Conservation (phyloP, 2,888 invertebrate genomes). For the Carpatolechia fugitivella region DNA sequence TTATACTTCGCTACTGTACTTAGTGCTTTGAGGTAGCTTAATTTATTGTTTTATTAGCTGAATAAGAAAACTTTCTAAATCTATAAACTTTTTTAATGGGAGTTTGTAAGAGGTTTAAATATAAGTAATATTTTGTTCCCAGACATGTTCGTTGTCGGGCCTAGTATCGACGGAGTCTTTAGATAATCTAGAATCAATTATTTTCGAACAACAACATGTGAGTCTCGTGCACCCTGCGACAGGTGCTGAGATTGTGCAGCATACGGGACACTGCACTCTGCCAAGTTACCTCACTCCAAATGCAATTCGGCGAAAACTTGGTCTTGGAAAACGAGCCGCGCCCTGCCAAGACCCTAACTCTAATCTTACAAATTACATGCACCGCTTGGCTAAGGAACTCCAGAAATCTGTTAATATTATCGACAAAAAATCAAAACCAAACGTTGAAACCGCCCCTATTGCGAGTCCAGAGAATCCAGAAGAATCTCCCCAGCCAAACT, state of each 20-base stretch:
- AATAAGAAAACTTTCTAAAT: too few species aligned
- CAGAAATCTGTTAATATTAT: background rate
- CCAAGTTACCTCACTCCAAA: background rate
- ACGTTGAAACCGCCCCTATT: background rate
- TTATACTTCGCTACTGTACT: too few species aligned
- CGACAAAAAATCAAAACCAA: background rate
- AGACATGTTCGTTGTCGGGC: background rate
- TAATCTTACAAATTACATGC: background rate
- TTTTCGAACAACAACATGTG: background rate
- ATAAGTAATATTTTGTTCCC: background rate
- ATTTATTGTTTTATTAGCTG: too few species aligned
- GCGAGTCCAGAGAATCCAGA: background rate
- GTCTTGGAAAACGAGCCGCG: background rate
- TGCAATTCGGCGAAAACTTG: background rate
- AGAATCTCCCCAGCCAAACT: background rate
- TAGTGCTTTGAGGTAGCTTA: too few species aligned
- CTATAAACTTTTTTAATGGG: too few species aligned
- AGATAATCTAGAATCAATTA: background rate
- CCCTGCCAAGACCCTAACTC: too few species aligned
- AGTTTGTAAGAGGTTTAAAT: too few species aligned
- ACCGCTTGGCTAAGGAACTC: background rate
- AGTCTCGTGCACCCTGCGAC: background rate
- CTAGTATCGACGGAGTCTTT: background rate
- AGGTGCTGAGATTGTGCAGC: background rate
- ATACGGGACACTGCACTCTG: background rate